Evolutionary conservation across 2,113 vertebrate genomes (phyloP).

Genomic region (Promerops cafer): DNA sequence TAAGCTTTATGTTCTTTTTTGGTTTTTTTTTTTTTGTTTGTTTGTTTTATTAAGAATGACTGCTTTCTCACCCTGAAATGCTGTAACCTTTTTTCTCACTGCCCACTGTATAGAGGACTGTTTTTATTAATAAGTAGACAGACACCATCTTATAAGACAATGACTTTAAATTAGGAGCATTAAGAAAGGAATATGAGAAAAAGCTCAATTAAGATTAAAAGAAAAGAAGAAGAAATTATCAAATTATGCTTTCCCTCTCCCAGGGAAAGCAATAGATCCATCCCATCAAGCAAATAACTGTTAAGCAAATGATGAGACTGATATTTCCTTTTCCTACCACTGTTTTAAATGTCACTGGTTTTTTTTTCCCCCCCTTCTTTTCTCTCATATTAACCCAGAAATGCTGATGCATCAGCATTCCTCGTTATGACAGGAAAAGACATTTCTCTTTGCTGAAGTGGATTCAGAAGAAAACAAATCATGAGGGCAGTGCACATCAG

Average conservation of each 20-base stretch:
- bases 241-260: neutral
- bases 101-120: neutral
- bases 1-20: neutral
- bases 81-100: neutral
- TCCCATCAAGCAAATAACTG: neutral
- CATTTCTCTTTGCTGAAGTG: conserved; percentile 6
- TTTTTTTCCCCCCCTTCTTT: neutral
- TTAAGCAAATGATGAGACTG: neutral
- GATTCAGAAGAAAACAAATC: conserved; percentile 36
- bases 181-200: neutral
- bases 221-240: neutral
- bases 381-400: neutral
- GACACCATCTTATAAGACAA: neutral
- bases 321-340: conserved; percentile 1
- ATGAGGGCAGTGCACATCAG: neutral
- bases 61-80: neutral
- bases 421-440: neutral
- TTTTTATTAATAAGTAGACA: neutral
- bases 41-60: neutral
- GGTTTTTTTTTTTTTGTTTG: neutral
- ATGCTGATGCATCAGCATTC: neutral
- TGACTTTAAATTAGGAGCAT: neutral
- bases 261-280: neutral
- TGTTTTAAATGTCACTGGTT: neutral
- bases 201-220: neutral